A percentile compares a stretch with the other conserved stretches of the same genome.
Conservation (phyloP, 2,797 vertebrate genomes). For the Ceryle rudis region DNA sequence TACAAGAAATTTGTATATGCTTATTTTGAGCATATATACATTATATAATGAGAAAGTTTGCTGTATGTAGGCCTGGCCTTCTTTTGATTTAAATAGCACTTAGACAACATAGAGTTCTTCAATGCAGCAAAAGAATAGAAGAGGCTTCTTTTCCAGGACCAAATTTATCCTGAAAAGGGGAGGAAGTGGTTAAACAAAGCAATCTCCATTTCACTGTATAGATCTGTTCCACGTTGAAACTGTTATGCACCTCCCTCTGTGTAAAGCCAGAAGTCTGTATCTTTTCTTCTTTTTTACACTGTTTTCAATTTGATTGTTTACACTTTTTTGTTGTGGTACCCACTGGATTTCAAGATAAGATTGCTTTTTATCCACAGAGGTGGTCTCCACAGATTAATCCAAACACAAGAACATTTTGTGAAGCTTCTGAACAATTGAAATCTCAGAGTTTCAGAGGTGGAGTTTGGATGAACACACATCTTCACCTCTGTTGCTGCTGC, state of each 20-base stretch:
- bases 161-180: not conserved
- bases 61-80: fast-evolving
- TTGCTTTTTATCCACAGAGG: constrained; percentile 3
- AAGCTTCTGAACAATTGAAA: constrained; percentile 11
- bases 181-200: not conserved
- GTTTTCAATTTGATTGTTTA: not conserved
- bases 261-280: not conserved
- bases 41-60: not conserved
- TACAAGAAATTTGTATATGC: not conserved
- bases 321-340: not conserved
- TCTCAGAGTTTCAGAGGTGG: not conserved
- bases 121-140: not conserved
- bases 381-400: not conserved
- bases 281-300: not conserved
- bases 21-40: not conserved
- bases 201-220: not conserved
- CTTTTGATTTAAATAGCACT: not conserved
- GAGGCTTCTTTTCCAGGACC: not conserved
- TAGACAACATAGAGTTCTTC: not conserved
- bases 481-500: not conserved
- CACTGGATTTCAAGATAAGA: constrained; percentile 8
- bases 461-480: not conserved
- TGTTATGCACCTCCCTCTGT: not conserved
- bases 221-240: not conserved
- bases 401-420: not conserved